Percentiles rank a stretch among this genome's conserved stretches.
Evolutionary conservation across 2,888 invertebrate genomes (phyloP).

Genomic region (Helleia helle): DNA sequence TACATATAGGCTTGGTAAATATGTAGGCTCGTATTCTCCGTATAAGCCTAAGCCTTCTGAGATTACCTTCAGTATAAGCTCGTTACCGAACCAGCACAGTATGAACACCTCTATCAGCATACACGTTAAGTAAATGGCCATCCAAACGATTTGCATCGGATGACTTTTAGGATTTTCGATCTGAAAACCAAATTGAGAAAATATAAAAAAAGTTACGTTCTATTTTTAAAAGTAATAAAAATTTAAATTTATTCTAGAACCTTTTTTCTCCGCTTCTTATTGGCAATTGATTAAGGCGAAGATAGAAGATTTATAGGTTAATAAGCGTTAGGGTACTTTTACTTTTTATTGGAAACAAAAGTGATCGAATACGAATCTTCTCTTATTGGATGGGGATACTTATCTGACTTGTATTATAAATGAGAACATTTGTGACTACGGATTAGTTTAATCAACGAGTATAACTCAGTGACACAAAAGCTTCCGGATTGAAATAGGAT

Average conservation of each 20-base stretch:
- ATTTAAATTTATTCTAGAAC: no score
- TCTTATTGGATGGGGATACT: no score
- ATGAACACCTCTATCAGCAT: conserved; percentile 69
- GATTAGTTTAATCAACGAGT: no score
- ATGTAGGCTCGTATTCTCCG: not conserved
- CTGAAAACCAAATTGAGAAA: conserved; percentile 27
- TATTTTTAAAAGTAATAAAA: no score
- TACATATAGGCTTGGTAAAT: not conserved
- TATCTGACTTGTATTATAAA: no score
- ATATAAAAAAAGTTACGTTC: no score
- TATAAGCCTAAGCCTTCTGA: not conserved
- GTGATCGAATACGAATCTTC: not conserved
- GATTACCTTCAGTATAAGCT: conserved; percentile 59
- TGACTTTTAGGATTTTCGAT: conserved; percentile 62
- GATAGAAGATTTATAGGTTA: conserved; percentile 1
- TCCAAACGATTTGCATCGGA: conserved; percentile 66
- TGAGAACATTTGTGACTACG: no score
- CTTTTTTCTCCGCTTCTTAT: not conserved
- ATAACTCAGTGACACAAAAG: no score
- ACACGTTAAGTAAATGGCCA: conserved; percentile 63
- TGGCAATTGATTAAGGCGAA: conserved; percentile 1
- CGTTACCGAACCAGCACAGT: conserved; percentile 67
- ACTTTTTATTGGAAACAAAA: conserved; percentile 2
- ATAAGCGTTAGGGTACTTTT: not conserved
- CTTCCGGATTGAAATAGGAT: no score